These are phyloP conservation scores for Plemyria rubiginata DNA, from an alignment of 2,888 invertebrate species.

Conservation along the genomic window DNA sequence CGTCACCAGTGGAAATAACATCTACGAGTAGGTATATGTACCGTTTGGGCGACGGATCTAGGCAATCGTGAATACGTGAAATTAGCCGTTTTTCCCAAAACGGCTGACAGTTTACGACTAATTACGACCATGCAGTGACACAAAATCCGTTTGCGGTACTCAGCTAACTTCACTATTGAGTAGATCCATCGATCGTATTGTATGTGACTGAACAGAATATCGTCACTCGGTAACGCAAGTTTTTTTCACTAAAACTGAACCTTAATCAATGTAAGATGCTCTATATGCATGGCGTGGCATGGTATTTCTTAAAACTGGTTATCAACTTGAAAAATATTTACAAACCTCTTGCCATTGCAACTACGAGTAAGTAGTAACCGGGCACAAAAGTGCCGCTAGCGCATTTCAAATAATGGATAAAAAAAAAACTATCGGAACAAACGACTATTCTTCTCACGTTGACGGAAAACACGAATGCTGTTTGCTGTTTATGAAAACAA, in stretches of 20 bases:
- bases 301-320: background rate
- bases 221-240: no score
- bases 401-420: conserved; percentile 21
- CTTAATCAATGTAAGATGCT: no score
- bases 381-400: conserved; percentile 5
- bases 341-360: conserved; percentile 6
- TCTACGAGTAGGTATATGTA: background rate
- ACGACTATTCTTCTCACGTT: conserved; percentile 31
- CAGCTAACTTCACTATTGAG: no score
- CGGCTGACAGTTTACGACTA: no score
- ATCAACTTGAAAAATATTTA: conserved; percentile 8
- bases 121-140: no score
- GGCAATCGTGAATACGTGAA: no score
- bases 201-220: no score
- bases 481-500: conserved; percentile 41
- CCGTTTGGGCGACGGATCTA: no score
- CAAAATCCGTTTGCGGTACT: no score
- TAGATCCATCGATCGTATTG: no score
- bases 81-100: no score
- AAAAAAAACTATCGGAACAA: conserved; percentile 25
- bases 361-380: background rate
- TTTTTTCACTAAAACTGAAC: no score
- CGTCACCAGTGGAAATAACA: conserved; percentile 12
- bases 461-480: conserved; percentile 31
- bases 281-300: background rate